These are phyloP conservation scores for Pleuronectes platessa DNA, from an alignment of 2,113 vertebrate genomes.

Conservation along the genomic window DNA sequence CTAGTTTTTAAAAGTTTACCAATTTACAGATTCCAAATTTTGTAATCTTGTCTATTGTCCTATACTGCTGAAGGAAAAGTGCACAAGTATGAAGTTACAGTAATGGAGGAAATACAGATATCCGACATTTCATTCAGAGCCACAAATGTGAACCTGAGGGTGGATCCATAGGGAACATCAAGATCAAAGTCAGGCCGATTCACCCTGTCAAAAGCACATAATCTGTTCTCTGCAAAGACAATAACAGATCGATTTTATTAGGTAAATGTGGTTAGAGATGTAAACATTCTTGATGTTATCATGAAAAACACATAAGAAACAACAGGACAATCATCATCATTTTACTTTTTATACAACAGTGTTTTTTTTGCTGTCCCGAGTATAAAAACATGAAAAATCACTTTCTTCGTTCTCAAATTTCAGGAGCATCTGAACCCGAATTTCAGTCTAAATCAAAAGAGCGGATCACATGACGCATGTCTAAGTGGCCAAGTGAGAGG, in stretches of 20 bases:
- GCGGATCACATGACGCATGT: conserved; percentile 4
- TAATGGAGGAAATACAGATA: too few relatives aligned
- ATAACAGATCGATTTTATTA: background rate
- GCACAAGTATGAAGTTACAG: too few relatives aligned
- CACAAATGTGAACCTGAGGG: background rate
- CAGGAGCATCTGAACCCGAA: background rate
- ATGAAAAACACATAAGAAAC: conserved; percentile 3
- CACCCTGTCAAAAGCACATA: background rate
- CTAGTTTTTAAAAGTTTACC: too few relatives aligned
- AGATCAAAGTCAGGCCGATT: too few relatives aligned
- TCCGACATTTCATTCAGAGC: background rate
- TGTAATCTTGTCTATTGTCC: too few relatives aligned
- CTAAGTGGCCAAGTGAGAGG: background rate
- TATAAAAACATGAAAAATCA: background rate
- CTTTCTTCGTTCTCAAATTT: background rate
- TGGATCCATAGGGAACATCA: background rate
- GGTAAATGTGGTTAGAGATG: too few relatives aligned
- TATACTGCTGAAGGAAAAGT: too few relatives aligned
- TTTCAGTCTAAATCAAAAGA: background rate
- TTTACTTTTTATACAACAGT: background rate
- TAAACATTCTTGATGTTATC: background rate
- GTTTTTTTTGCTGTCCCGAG: background rate
- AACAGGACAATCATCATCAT: background rate
- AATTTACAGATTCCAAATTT: too few relatives aligned
- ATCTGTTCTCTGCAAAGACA: background rate